Evolutionary conservation across 2,113 vertebrate genomes (phyloP).

Genomic region (Struthidea cinerea): DNA sequence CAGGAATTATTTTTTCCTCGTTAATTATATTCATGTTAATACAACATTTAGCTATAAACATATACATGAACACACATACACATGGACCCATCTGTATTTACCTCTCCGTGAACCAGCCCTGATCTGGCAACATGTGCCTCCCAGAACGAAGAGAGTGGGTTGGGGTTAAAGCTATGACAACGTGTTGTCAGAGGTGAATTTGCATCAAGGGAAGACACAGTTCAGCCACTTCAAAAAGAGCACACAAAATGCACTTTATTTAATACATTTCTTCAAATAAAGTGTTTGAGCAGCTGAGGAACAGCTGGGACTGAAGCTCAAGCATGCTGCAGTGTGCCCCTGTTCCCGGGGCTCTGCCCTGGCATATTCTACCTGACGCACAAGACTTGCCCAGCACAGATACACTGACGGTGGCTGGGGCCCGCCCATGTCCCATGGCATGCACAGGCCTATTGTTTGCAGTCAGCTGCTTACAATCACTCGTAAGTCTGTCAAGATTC

Average conservation of each 20-base stretch:
- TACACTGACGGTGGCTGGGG: neutral
- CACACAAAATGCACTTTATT: neutral
- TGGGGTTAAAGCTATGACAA: slow-evolving; percentile 2
- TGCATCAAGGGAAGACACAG: neutral
- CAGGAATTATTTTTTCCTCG: neutral
- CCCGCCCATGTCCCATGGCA: slow-evolving; percentile 5
- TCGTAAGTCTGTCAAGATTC: slow-evolving; percentile 59
- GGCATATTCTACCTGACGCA: neutral
- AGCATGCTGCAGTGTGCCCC: neutral
- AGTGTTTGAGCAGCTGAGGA: neutral
- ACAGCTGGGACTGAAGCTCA: neutral
- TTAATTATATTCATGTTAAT: neutral
- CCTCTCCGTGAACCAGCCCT: neutral
- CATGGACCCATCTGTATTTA: neutral
- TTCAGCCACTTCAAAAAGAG: neutral
- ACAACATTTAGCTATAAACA: neutral
- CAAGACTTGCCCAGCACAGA: neutral
- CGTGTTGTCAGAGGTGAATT: neutral
- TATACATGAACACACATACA: neutral
- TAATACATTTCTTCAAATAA: neutral
- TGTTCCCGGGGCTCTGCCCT: neutral
- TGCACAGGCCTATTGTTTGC: slow-evolving; percentile 23
- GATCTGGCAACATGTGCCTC: neutral
- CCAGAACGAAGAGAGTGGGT: neutral
- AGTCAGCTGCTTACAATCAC: slow-evolving; percentile 41